A percentile compares a stretch with the other conserved stretches of the same genome.
phyloP scores from a whole-genome alignment of 92 coral and sea anemone species.

The Parazoanthus atlanticus region DNA sequence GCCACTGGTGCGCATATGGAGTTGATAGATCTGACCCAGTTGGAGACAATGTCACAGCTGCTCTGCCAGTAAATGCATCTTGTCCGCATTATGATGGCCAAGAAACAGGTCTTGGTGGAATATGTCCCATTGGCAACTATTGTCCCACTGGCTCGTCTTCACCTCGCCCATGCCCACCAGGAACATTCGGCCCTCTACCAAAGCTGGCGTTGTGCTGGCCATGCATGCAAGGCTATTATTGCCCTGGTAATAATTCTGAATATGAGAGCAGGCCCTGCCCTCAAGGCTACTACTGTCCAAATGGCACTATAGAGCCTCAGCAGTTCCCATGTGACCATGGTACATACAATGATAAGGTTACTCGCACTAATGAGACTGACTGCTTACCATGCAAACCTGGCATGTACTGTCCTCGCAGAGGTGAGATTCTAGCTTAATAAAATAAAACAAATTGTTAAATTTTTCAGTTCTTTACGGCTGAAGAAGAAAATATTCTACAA shows the following conservation, averaged over 20 bases:
- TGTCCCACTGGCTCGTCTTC: conserved; percentile 84
- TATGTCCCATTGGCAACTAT: conserved; percentile 84
- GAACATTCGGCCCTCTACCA: conserved; percentile 74
- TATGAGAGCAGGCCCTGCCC: conserved; percentile 95
- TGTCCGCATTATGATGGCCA: conserved; percentile 91
- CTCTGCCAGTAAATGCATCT: conserved; percentile 54
- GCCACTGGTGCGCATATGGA: conserved; percentile 96
- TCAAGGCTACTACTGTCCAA: conserved; percentile 89
- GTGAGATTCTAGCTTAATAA: conserved; percentile 48
- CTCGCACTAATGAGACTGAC: conserved; percentile 70
- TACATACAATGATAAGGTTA: conserved; percentile 74
- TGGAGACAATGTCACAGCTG: conserved; percentile 64
- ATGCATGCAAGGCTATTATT: conserved; percentile 88
- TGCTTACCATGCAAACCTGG: conserved; percentile 90
- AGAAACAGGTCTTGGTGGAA: conserved; percentile 95
- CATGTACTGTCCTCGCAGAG: conserved; percentile 88
- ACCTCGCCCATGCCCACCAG: conserved; percentile 79
- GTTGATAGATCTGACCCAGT: conserved; percentile 89
- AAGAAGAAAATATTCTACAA: too few species aligned
- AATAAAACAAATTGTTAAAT: too few species aligned
- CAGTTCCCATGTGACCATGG: conserved; percentile 88
- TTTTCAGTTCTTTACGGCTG: too few species aligned
- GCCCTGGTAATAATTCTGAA: conserved; percentile 92
- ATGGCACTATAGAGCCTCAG: conserved; percentile 75
- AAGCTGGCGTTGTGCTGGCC: conserved; percentile 74